Evolutionary conservation across 2,113 vertebrate species (phyloP).

Genomic region (Talpa occidentalis): DNA sequence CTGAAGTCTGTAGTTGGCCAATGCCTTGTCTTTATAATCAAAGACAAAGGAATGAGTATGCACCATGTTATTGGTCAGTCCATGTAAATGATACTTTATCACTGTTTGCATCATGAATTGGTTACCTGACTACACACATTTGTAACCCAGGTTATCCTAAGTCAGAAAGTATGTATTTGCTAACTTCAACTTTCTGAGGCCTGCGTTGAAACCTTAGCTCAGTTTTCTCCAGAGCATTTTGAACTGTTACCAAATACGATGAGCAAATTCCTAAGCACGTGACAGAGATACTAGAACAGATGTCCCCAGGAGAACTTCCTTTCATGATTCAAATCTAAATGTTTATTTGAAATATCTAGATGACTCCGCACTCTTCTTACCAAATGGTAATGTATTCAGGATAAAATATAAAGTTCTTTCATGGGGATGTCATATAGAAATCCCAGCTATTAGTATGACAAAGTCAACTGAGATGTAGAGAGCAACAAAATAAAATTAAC

Average conservation of each 20-base stretch:
- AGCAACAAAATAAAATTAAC: background rate
- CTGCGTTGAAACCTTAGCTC: background rate
- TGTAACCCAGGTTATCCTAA: background rate
- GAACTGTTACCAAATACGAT: conserved; percentile 33
- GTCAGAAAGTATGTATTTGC: background rate
- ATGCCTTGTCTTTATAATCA: background rate
- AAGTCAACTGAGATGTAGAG: background rate
- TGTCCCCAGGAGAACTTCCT: conserved; percentile 29
- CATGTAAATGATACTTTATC: background rate
- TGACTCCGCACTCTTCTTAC: conserved; percentile 15
- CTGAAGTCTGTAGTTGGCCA: background rate
- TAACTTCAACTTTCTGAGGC: background rate
- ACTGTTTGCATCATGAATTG: background rate
- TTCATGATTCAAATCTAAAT: conserved; percentile 49
- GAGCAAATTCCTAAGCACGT: background rate
- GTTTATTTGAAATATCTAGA: conserved; percentile 29
- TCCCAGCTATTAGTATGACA: background rate
- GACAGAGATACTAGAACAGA: background rate
- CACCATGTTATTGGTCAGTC: background rate
- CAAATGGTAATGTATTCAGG: background rate
- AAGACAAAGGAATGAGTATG: background rate
- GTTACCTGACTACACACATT: background rate
- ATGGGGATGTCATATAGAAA: conserved; percentile 19
- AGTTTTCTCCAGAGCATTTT: background rate
- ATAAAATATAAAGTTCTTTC: conserved; percentile 22